Percentiles rank a stretch among this genome's conserved stretches.
Conservation (phyloP, 2,888 invertebrate genomes). For the Acrobasis repandana region DNA sequence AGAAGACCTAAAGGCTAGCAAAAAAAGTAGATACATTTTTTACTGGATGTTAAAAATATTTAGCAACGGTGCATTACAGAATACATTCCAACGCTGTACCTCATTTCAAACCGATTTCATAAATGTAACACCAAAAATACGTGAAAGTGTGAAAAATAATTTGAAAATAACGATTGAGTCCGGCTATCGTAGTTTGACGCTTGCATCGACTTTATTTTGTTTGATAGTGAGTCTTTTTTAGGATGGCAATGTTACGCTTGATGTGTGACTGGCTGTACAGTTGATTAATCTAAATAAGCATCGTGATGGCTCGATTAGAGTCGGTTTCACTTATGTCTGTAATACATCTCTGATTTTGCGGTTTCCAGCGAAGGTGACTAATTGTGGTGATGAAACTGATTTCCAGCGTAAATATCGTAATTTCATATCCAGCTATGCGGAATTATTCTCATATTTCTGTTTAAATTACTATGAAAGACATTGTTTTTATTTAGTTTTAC, state of each 20-base stretch:
- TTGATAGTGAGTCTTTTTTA: too few relatives aligned
- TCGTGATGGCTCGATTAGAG: slow-evolving; percentile 22
- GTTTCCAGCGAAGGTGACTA: slow-evolving; percentile 3
- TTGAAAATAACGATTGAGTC: slow-evolving; percentile 6
- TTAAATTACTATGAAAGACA: background rate
- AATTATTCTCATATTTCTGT: background rate
- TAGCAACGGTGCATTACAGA: background rate
- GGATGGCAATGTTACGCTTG: too few relatives aligned
- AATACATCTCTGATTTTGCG: slow-evolving; percentile 17
- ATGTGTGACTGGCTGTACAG: background rate
- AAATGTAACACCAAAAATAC: slow-evolving; percentile 18
- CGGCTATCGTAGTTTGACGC: too few relatives aligned
- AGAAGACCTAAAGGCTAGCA: too few relatives aligned
- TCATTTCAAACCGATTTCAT: slow-evolving; percentile 16
- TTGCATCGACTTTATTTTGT: too few relatives aligned
- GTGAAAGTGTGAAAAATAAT: slow-evolving; percentile 22
- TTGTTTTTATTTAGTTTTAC: too few relatives aligned
- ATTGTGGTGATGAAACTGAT: slow-evolving; percentile 5
- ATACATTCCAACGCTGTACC: slow-evolving; percentile 2
- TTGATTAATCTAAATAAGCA: slow-evolving; percentile 21
- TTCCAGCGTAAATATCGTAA: background rate
- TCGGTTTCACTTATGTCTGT: slow-evolving; percentile 23
- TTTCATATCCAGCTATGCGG: background rate
- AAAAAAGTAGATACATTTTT: too few relatives aligned
- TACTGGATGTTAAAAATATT: background rate